phyloP scores from a whole-genome alignment of 2,888 invertebrate genomes.

The Cordilura impudica region DNA sequence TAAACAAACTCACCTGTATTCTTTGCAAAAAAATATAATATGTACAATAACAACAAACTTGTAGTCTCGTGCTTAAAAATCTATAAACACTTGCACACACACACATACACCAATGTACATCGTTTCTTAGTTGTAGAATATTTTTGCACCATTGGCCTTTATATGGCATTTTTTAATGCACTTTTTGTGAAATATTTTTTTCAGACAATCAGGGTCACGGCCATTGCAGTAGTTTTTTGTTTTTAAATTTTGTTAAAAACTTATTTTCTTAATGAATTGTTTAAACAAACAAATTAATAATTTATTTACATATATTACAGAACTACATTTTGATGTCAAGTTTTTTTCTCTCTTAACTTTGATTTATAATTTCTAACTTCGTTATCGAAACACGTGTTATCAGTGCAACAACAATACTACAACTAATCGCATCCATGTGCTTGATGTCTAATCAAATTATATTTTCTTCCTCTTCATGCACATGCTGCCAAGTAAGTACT shows the following conservation, averaged over 20 bases:
- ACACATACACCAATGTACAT: neutral
- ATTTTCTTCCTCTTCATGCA: neutral
- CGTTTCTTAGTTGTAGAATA: neutral
- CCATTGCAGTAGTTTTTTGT: slow-evolving; percentile 14
- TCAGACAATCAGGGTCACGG: slow-evolving; percentile 47
- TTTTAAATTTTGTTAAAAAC: neutral
- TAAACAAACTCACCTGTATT: neutral
- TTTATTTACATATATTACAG: no score
- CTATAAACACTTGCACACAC: neutral
- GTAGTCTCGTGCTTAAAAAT: slow-evolving; percentile 38
- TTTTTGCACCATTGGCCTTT: slow-evolving; percentile 30
- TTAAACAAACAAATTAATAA: neutral
- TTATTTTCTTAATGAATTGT: neutral
- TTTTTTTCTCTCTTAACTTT: no score
- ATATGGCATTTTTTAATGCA: neutral
- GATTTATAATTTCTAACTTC: neutral
- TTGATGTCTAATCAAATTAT: slow-evolving; percentile 35
- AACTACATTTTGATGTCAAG: no score
- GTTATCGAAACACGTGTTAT: slow-evolving; percentile 51
- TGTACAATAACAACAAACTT: neutral
- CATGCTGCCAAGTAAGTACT: neutral
- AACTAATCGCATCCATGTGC: slow-evolving; percentile 58
- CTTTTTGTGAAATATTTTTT: slow-evolving; percentile 10
- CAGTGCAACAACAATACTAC: slow-evolving; percentile 54
- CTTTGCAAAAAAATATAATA: neutral